Conservation (phyloP, 2,888 invertebrate species). For the Cordilura impudica region DNA sequence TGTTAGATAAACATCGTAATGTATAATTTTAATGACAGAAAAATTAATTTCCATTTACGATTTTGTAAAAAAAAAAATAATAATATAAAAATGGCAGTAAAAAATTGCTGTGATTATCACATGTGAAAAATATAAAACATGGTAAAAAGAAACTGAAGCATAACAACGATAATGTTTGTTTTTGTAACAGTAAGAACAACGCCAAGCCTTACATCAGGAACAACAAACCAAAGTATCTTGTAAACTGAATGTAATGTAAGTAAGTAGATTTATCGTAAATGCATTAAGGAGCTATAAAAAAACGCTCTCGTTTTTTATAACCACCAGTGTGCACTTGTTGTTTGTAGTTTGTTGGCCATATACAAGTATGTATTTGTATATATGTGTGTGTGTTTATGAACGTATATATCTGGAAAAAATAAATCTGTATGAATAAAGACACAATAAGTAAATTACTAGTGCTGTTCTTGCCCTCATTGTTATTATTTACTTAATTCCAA, state of each 20-base stretch:
- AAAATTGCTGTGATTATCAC: slow-evolving; percentile 8
- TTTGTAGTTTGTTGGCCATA: too few relatives aligned
- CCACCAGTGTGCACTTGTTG: slow-evolving; percentile 15
- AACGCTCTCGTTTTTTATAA: not conserved
- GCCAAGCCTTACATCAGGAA: not conserved
- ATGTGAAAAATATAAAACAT: slow-evolving; percentile 54
- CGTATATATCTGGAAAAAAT: slow-evolving; percentile 1
- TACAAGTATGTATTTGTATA: not conserved
- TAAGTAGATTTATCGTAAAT: slow-evolving; percentile 60
- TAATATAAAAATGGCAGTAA: slow-evolving; percentile 4
- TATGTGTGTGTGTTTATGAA: not conserved
- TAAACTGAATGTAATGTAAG: slow-evolving; percentile 45
- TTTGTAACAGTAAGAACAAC: not conserved
- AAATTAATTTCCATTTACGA: slow-evolving; percentile 58
- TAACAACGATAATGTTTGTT: not conserved
- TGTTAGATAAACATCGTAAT: too few relatives aligned
- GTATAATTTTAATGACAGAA: slow-evolving; percentile 41
- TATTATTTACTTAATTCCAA: slow-evolving; percentile 52
- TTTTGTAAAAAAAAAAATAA: slow-evolving; percentile 7
- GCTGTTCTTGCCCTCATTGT: slow-evolving; percentile 42
- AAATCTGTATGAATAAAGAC: not conserved
- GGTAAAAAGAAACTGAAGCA: not conserved
- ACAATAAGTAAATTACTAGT: slow-evolving; percentile 9
- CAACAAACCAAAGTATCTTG: slow-evolving; percentile 41
- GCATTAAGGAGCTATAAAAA: slow-evolving; percentile 59